Conservation (phyloP, 2,113 vertebrate genomes). For the Stegastes partitus region DNA sequence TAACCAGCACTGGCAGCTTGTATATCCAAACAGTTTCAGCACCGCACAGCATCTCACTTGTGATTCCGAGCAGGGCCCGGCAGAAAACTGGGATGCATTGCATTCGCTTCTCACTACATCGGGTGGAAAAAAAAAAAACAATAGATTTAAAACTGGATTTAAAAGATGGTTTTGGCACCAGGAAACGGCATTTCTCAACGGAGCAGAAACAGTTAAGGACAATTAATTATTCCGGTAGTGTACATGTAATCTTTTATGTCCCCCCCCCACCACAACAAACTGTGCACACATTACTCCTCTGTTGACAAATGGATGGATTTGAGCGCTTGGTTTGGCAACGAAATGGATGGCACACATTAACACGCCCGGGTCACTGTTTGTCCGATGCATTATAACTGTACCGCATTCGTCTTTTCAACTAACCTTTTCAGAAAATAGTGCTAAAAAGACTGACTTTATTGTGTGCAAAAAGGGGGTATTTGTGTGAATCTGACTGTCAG, state of each 20-base stretch:
- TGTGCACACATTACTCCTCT: conserved; percentile 19
- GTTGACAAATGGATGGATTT: conserved; percentile 54
- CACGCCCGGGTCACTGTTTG: conserved; percentile 16
- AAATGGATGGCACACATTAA: conserved; percentile 63
- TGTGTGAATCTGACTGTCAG: neutral
- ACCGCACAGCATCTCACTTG: conserved; percentile 15
- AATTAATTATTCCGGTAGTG: conserved; percentile 36
- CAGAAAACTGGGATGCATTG: conserved; percentile 28
- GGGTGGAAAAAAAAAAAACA: conserved; percentile 9
- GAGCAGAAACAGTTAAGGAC: conserved; percentile 15
- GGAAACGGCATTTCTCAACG: conserved; percentile 31
- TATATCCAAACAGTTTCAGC: conserved; percentile 14
- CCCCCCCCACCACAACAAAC: conserved; percentile 22
- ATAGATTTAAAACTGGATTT: conserved; percentile 40
- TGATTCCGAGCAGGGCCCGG: conserved; percentile 25
- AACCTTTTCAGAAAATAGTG: conserved; percentile 35
- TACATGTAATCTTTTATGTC: conserved; percentile 51
- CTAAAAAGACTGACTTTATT: conserved; percentile 1
- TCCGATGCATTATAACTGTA: conserved; percentile 29
- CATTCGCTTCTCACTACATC: conserved; percentile 21
- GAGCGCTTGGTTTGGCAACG: conserved; percentile 38
- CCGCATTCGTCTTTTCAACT: conserved; percentile 37
- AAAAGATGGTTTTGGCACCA: conserved; percentile 35
- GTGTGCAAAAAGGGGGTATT: neutral
- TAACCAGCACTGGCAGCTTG: conserved; percentile 20